Evolutionary conservation across 2,888 invertebrate species (phyloP), one percentile per base, ranked within the genome.

Genomic region (Enchytraeus crypticus): DNA sequence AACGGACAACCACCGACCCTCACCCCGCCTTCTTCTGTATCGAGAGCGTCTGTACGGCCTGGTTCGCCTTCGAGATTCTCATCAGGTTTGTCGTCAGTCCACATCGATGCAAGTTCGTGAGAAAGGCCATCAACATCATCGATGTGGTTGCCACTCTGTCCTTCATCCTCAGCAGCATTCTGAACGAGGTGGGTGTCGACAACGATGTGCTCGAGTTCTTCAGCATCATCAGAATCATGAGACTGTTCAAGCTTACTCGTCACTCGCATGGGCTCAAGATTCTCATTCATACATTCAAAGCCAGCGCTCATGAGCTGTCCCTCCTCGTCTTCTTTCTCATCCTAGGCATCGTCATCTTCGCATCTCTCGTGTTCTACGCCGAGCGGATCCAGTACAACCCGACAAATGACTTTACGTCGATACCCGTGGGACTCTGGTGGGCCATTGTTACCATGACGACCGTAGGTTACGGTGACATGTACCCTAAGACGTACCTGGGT

Each of bases 21-120:
- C 96, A 96, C 82, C 85, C 90, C 70, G 87, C 89, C 47, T 93
- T 95, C 82, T 89, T 91, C 81, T 92, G 89, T 74, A 87, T 95
- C 64, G 93, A 95, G 75, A 86, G 91, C 72, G 85, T 91, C 59
- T 93, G 93, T 82, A 95, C 95, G 76, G 77, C 90, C 38, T 96
- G 93, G 93, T 95, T 96, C 81, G 91, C 92, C 1, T 87, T 95
- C 71, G 95, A 96, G 77, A 85, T 96, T 65, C 84, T 88, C 59
- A 87, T 91, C 63, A 84, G 92, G 70, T 87, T 89, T 74, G 85
- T 91, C 78, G 92, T 93, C 77, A 88, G 90, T 57, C 91, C 92
- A 30, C 88, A 89, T 78, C 92, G 92, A 81, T 85, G 89, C 79
- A 87, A 88, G 71, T 95, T 95, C 79, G 84, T 90, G 64, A 87